phyloP scores from a whole-genome alignment of 2,888 invertebrate genomes.

The Drosophila meridiana region DNA sequence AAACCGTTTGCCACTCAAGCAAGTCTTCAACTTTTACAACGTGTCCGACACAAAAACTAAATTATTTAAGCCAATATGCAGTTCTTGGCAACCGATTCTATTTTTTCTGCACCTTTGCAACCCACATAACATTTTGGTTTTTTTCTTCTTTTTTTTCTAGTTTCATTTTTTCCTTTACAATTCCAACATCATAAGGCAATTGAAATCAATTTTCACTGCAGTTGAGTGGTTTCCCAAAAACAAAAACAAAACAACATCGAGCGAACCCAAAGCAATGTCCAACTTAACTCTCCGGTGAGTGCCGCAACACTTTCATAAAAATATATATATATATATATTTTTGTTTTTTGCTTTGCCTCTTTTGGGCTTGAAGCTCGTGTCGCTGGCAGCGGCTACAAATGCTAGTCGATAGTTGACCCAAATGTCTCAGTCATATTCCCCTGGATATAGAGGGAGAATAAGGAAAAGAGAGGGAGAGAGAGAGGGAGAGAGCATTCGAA shows the following conservation, averaged over 20 bases:
- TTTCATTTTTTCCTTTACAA: constrained; percentile 21
- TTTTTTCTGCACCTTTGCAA: background rate
- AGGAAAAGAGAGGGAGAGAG: background rate
- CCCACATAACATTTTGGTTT: constrained; percentile 11
- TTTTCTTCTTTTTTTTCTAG: too few relatives aligned
- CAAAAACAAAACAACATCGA: constrained; percentile 1
- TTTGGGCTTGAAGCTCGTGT: constrained; percentile 25
- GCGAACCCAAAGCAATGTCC: constrained; percentile 37
- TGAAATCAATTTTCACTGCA: constrained; percentile 73
- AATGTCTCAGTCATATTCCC: constrained; percentile 37
- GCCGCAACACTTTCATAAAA: constrained; percentile 54
- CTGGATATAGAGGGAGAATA: background rate
- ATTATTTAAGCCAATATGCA: constrained; percentile 47
- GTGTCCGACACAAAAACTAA: constrained; percentile 33
- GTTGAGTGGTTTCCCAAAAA: constrained; percentile 52
- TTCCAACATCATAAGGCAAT: constrained; percentile 63
- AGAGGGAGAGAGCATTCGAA: background rate
- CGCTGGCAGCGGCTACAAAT: constrained; percentile 62
- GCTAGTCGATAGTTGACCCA: constrained; percentile 77
- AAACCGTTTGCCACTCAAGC: background rate
- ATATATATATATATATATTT: constrained; percentile 11
- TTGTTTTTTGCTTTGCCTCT: constrained; percentile 1
- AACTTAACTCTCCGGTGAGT: constrained; percentile 46
- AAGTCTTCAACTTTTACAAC: background rate
- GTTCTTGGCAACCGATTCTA: background rate